A percentile compares a stretch with the other conserved stretches of the same genome.
Conservation (phyloP, 2,797 vertebrate species). For the Falco columbarius region DNA sequence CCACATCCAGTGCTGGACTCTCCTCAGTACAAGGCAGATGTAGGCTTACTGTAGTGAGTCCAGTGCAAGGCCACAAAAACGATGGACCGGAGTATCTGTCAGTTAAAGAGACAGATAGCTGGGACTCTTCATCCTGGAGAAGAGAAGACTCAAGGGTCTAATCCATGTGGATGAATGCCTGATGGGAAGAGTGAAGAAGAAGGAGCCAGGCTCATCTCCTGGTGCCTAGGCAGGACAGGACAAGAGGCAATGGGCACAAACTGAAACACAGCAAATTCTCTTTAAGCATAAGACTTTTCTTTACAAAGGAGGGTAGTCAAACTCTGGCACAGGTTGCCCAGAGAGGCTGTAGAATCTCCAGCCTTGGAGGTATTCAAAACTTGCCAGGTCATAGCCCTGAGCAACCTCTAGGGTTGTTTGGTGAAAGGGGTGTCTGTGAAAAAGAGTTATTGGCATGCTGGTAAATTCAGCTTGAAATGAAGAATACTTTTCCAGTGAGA, state of each 20-base stretch:
- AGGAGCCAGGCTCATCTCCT: background rate
- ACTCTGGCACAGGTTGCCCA: background rate
- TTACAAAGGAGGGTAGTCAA: background rate
- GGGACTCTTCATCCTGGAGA: background rate
- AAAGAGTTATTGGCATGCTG: background rate
- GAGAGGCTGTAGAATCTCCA: background rate
- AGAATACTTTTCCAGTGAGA: background rate
- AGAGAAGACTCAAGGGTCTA: background rate
- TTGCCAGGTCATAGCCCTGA: background rate
- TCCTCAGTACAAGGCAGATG: background rate
- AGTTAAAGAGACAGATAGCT: background rate
- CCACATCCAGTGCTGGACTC: background rate
- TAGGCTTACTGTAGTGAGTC: too few species aligned
- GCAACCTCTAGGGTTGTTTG: background rate
- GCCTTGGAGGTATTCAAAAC: background rate
- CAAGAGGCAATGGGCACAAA: background rate
- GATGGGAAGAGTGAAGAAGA: background rate
- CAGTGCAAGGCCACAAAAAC: background rate
- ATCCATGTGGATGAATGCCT: background rate
- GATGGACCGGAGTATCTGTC: background rate
- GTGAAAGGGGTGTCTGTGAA: background rate
- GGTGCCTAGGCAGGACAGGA: background rate
- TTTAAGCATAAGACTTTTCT: background rate
- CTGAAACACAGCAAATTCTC: background rate
- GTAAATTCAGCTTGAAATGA: background rate